Percentiles rank a stretch among this genome's conserved stretches.
These are phyloP conservation scores for Lasaia peninsularis DNA, from an alignment of 1,140 invertebrate species.

Conservation along the genomic window DNA sequence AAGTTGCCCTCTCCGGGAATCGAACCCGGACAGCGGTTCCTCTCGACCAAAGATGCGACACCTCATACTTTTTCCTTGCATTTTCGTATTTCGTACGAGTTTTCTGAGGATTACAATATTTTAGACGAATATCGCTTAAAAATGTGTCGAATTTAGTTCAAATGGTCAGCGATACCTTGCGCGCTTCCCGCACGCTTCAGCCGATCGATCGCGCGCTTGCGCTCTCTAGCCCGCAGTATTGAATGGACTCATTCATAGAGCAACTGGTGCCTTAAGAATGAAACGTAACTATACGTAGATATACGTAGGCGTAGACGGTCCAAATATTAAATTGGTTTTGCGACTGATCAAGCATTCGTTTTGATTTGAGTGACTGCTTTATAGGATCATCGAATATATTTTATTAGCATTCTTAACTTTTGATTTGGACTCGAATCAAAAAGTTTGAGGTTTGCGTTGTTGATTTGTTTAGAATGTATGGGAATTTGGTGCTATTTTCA, in stretches of 20 bases:
- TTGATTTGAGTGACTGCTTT: constrained; percentile 19
- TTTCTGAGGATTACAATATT: too few species aligned
- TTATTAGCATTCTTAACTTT: constrained; percentile 11
- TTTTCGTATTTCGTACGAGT: too few species aligned
- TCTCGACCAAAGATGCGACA: too few species aligned
- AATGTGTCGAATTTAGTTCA: constrained; percentile 20
- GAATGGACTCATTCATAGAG: constrained; percentile 70
- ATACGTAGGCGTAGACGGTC: constrained; percentile 31
- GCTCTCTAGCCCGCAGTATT: constrained; percentile 47
- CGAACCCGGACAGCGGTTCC: too few species aligned
- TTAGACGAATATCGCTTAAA: too few species aligned
- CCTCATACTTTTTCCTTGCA: too few species aligned
- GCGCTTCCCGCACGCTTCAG: constrained; percentile 22
- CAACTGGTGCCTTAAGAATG: constrained; percentile 69
- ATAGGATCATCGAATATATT: constrained; percentile 9
- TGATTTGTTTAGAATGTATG: background rate
- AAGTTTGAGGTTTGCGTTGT: background rate
- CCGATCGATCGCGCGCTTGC: constrained; percentile 61
- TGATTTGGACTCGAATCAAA: background rate
- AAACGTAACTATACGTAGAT: constrained; percentile 29
- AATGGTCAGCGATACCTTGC: constrained; percentile 35
- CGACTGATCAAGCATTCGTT: constrained; percentile 9
- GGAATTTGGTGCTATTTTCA: too few species aligned
- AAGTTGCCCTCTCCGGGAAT: too few species aligned
- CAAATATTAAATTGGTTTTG: constrained; percentile 37